A percentile compares a stretch with the other conserved stretches of the same genome.
Conservation (phyloP, 1,140 invertebrate genomes). For the Oryzaephilus surinamensis region DNA sequence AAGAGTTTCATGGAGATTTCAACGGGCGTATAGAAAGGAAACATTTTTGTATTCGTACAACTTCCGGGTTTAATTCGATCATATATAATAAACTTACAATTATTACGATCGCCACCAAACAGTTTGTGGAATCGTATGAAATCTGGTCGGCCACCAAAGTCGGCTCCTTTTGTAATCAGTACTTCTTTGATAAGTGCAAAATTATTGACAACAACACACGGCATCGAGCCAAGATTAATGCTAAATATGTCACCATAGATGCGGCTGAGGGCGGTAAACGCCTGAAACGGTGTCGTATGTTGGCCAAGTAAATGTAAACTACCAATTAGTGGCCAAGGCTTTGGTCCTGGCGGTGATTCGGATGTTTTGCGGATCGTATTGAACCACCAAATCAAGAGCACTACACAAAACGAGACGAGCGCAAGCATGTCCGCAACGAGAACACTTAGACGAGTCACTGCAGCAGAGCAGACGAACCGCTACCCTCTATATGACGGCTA, state of each 20-base stretch:
- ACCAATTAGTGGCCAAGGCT: conserved; percentile 59
- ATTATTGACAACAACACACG: conserved; percentile 68
- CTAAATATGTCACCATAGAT: conserved; percentile 67
- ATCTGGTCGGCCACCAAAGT: conserved; percentile 71
- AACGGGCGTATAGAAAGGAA: conserved; percentile 16
- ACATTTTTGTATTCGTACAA: conserved; percentile 10
- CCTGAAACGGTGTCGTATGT: conserved; percentile 57
- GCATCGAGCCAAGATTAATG: conserved; percentile 55
- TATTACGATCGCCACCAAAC: conserved; percentile 64
- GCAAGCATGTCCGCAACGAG: conserved; percentile 27
- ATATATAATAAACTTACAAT: conserved; percentile 52
- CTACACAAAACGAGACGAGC: conserved; percentile 24
- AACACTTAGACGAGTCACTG: conserved; percentile 27
- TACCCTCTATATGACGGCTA: conserved; percentile 34
- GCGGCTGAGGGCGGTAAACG: conserved; percentile 56
- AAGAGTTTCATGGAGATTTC: conserved; percentile 17
- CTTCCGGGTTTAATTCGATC: conserved; percentile 12
- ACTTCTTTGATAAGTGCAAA: conserved; percentile 65
- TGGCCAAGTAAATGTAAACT: conserved; percentile 56
- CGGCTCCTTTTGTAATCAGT: conserved; percentile 65
- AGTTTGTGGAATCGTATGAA: conserved; percentile 64
- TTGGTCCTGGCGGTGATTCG: conserved; percentile 46
- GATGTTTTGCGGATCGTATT: conserved; percentile 15
- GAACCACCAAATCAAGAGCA: conserved; percentile 27
- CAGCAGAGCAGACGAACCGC: conserved; percentile 27